phyloP scores from a whole-genome alignment of 2,113 vertebrate genomes.

The Rhagologus leucostigma region DNA sequence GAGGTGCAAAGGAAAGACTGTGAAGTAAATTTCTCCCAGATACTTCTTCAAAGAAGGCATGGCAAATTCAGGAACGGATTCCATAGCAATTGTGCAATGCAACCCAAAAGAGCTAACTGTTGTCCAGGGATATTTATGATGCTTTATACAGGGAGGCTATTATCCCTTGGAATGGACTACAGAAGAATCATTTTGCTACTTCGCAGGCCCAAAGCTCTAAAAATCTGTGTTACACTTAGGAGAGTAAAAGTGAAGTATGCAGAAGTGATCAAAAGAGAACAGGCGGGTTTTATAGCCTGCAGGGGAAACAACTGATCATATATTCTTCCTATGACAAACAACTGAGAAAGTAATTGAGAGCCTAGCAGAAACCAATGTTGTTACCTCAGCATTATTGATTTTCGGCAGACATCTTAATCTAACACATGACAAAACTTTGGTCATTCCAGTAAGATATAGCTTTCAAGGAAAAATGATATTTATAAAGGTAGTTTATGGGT shows the following conservation, averaged over 20 bases:
- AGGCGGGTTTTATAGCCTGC: slow-evolving; percentile 57
- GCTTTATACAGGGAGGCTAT: slow-evolving; percentile 32
- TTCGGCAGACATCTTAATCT: slow-evolving; percentile 69
- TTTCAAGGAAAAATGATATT: slow-evolving; percentile 64
- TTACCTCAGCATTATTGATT: slow-evolving; percentile 73
- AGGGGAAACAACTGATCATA: slow-evolving; percentile 67
- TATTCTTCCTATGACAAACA: slow-evolving; percentile 69
- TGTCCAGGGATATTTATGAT: slow-evolving; percentile 57
- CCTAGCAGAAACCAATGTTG: slow-evolving; percentile 66
- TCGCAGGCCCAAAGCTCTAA: slow-evolving; percentile 33
- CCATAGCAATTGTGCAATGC: neutral
- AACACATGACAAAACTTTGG: slow-evolving; percentile 66
- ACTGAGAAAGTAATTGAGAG: slow-evolving; percentile 69
- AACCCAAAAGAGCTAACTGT: neutral
- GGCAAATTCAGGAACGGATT: neutral
- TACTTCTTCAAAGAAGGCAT: neutral
- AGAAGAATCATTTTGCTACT: slow-evolving; percentile 55
- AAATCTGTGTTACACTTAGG: slow-evolving; percentile 37
- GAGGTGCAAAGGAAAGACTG: neutral
- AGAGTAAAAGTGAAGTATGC: slow-evolving; percentile 67
- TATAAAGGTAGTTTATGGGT: slow-evolving; percentile 63
- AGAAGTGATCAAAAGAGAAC: slow-evolving; percentile 68
- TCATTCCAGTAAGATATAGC: slow-evolving; percentile 57
- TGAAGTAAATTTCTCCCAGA: neutral
- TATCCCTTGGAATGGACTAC: slow-evolving; percentile 28